Base-by-base conservation (phyloP, 2,888 invertebrate species). In the Nemapogon koenigi region DNA sequence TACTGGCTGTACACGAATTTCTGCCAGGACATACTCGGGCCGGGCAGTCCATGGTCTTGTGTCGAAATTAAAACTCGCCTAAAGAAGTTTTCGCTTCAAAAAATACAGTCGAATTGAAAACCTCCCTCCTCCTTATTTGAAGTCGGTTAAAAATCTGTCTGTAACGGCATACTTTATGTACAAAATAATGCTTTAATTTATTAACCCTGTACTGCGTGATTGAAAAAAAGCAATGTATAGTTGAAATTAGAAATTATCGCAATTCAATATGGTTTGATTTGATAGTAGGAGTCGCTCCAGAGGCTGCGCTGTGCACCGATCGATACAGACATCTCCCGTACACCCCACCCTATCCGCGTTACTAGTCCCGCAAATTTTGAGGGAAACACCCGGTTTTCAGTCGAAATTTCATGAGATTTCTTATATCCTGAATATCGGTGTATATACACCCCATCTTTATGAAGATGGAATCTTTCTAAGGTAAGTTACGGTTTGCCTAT, bases 241-340 rank as follows among this genome's bases (percentile, higher is more conserved):
- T 22, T 7, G 10, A 22, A 6, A 7, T 22, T 22, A 22, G 6
- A 22, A 6, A 10, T 22, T 22, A 7, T 22, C 22, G 22, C 10
- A 6, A 22, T 10, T 22, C 6, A 22, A 22, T 7, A 22, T 22
- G 6, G 22, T 22, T 7, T 10, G 22, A 16, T 33, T 19, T 33
- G 3, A 3, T n/a, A 18, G 30, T 31, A 38, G 31, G n/a, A 16
- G 50, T 47, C 47, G 50, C 46, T 40, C 44, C 46, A 47, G 70
- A 72, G 64, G 67, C 71, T 72, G 71, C 71, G 71, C 70, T 56
- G 41, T 55, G 49, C 50, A 45, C 38, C 51, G 66, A 72, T 72
- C 71, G 57, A 72, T 72, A 64, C 47, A 51, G 50, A 49, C 45
- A 39, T 44, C 44, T 40, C 47, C 45, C 43, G 33, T 39, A 35